phyloP scores from a whole-genome alignment of 2,888 invertebrate genomes.

The Apodemia hepburni region DNA sequence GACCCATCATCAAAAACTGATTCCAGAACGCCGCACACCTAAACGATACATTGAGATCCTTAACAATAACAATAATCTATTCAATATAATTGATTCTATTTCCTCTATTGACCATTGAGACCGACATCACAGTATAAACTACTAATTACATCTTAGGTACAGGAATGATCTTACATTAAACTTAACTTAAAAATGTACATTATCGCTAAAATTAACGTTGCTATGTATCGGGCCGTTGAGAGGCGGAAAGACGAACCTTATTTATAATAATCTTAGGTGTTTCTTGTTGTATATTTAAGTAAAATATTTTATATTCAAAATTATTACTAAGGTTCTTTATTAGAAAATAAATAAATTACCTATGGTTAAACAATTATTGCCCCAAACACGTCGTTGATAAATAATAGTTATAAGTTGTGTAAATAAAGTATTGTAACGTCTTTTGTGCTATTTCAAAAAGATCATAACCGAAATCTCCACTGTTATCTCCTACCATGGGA shows the following conservation, averaged over 20 bases:
- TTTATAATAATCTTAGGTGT: constrained; percentile 31
- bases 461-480: not conserved
- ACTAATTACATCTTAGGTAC: constrained; percentile 75
- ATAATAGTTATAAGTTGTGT: constrained; percentile 52
- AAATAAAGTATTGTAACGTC: constrained; percentile 63
- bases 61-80: constrained; percentile 76
- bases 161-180: constrained; percentile 72
- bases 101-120: constrained; percentile 74
- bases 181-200: constrained; percentile 61
- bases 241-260: constrained; percentile 53
- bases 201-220: constrained; percentile 61
- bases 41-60: constrained; percentile 76
- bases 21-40: constrained; percentile 71
- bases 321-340: constrained; percentile 33
- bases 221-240: constrained; percentile 47
- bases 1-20: constrained; percentile 34
- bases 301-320: constrained; percentile 22
- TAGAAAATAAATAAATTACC: constrained; percentile 34
- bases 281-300: constrained; percentile 14
- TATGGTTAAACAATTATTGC: constrained; percentile 45
- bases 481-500: not conserved
- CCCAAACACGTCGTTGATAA: constrained; percentile 50
- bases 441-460: constrained; percentile 64
- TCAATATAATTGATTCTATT: constrained; percentile 74
- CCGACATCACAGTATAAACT: constrained; percentile 77